Evolutionary conservation across 2,888 invertebrate species (phyloP), one percentile per base, ranked within the genome.

Genomic region (Erebia aethiops): DNA sequence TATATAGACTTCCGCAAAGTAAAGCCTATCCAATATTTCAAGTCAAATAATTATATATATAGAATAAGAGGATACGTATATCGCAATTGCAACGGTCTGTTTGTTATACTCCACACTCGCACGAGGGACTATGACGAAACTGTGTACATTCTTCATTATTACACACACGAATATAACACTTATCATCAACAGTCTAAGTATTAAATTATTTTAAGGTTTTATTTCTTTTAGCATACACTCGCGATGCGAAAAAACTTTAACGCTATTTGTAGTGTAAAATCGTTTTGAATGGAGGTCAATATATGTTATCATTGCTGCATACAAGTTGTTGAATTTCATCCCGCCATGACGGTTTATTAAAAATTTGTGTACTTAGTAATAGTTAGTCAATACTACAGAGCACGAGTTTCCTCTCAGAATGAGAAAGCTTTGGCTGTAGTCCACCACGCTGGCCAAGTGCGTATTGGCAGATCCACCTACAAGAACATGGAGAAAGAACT

Each of bases 41-140:
- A 35, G 7, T 35, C 7, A 35, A 35, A 35, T 35, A 35, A 35
- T 35, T 35, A 35, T 35, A 35, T 46, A 57, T 66, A 46, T 67
- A 58, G 58, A 58, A 67, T 52, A 61, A 61, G 67, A 67, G 67
- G 67, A 67, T 67, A 57, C 67, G 14, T 46, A 66, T 74, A 74
- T 72, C 67, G 52, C 62, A 61, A 75, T 69, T 63, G 72, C 67
- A 74, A 75, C 74, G 75, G 74, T 75, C 75, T 75, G 70, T 65
- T 75, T 74, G 69, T 58, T 35, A 35, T 35, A 35, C 35, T 67
- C 57, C 52, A 66, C 72, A 69, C 74, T 64, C 66, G 41, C 65
- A 66, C 71, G 43, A 65, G 69, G 64, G 61, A 56, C 71, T 71
- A 16, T 75, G 74, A 66, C 35, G 75, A 74, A 74, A 74, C 61